Conservation (phyloP, 2,113 vertebrate genomes). For the Vulpes vulpes region DNA sequence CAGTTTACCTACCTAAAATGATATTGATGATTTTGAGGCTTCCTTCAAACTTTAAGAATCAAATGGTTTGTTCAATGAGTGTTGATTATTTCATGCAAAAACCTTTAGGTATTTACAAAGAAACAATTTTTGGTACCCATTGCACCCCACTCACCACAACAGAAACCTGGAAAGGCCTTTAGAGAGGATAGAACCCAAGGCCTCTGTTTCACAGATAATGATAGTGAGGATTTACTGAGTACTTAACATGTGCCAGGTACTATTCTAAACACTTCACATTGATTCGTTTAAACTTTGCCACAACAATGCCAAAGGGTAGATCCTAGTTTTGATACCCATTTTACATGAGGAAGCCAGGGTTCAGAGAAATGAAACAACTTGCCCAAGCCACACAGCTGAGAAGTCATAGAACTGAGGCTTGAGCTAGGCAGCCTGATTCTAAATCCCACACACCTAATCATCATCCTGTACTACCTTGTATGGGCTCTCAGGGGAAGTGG, state of each 20-base stretch:
- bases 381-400: not conserved
- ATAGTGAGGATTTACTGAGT: not conserved
- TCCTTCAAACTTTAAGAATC: slow-evolving; percentile 37
- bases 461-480: not conserved
- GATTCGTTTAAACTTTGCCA: slow-evolving; percentile 31
- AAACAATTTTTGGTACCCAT: not conserved
- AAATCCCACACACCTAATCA: not conserved
- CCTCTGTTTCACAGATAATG: not conserved
- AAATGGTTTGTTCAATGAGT: slow-evolving; percentile 7
- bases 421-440: not conserved
- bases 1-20: slow-evolving; percentile 7
- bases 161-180: slow-evolving; percentile 16
- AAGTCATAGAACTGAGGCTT: not conserved
- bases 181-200: not conserved
- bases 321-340: not conserved
- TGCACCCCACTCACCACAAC: not conserved
- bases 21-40: slow-evolving; percentile 37
- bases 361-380: slow-evolving; percentile 14
- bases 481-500: not conserved
- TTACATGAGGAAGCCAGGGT: not conserved
- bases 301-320: not conserved
- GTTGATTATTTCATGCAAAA: slow-evolving; percentile 37
- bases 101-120: slow-evolving; percentile 8
- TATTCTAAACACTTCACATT: not conserved
- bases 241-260: not conserved